phyloP scores from a whole-genome alignment of 2,113 vertebrate genomes.

The Phyllostomus discolor region DNA sequence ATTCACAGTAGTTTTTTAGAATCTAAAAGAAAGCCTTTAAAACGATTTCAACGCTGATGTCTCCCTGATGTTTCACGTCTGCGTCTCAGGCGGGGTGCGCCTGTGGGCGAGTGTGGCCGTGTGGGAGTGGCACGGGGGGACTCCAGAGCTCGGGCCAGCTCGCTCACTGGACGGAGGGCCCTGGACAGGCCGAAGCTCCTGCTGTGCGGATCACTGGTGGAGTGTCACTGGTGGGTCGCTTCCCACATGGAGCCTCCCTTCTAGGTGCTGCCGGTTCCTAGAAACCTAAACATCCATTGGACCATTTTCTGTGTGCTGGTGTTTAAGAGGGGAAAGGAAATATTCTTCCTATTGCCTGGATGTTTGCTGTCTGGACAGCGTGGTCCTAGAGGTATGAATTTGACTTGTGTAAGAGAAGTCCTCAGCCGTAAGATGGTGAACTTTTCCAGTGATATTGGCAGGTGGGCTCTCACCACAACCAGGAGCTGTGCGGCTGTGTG shows the following conservation, averaged over 20 bases:
- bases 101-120: no score
- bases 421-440: no score
- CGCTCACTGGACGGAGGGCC: not conserved
- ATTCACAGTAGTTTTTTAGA: not conserved
- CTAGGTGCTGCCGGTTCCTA: not conserved
- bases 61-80: not conserved
- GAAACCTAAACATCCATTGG: not conserved
- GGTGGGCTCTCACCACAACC: not conserved
- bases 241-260: not conserved
- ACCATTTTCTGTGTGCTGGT: not conserved
- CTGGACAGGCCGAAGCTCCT: not conserved
- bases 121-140: not conserved
- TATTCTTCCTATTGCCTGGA: not conserved
- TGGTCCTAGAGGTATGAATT: not conserved
- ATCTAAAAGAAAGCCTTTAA: not conserved
- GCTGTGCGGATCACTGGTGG: not conserved
- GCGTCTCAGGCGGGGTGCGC: not conserved
- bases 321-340: not conserved
- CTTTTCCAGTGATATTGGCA: not conserved
- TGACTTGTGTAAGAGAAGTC: not conserved
- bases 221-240: no score
- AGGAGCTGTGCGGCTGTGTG: not conserved
- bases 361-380: not conserved
- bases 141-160: not conserved
- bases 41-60: not conserved